These are phyloP conservation scores for Lepidurus arcticus DNA, from an alignment of 1,140 invertebrate species.

Conservation along the genomic window DNA sequence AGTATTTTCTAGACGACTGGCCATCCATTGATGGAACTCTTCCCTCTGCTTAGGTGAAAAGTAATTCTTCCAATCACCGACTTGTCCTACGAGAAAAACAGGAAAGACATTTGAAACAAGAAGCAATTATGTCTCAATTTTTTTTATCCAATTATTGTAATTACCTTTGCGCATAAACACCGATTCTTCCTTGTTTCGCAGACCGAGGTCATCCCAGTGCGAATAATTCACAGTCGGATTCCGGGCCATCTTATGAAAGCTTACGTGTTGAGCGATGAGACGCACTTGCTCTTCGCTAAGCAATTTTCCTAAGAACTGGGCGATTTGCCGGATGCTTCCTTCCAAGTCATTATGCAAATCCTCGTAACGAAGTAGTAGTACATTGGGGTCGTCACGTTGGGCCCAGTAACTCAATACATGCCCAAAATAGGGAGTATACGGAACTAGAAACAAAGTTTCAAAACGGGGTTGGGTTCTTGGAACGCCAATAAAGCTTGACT, in stretches of 20 bases:
- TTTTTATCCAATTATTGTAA: background rate
- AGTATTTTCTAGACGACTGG: constrained; percentile 34
- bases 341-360: constrained; percentile 48
- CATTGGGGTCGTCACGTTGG: constrained; percentile 42
- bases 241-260: constrained; percentile 48
- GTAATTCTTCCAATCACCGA: constrained; percentile 46
- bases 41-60: constrained; percentile 39
- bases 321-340: constrained; percentile 45
- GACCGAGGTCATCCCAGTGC: constrained; percentile 48
- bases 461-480: background rate
- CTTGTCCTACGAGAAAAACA: constrained; percentile 36
- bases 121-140: background rate
- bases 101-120: constrained; percentile 7
- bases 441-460: constrained; percentile 25
- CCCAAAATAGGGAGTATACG: constrained; percentile 47
- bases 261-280: constrained; percentile 44
- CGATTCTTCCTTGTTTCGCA: constrained; percentile 44
- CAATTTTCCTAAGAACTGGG: constrained; percentile 46
- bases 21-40: constrained; percentile 41
- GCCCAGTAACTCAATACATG: constrained; percentile 50
- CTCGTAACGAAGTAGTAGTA: constrained; percentile 52
- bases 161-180: constrained; percentile 49
- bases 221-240: constrained; percentile 49
- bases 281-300: constrained; percentile 41
- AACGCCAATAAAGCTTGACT: background rate